Conservation (phyloP, 2,888 invertebrate species). For the Scaptomyza cyrtandrae region DNA sequence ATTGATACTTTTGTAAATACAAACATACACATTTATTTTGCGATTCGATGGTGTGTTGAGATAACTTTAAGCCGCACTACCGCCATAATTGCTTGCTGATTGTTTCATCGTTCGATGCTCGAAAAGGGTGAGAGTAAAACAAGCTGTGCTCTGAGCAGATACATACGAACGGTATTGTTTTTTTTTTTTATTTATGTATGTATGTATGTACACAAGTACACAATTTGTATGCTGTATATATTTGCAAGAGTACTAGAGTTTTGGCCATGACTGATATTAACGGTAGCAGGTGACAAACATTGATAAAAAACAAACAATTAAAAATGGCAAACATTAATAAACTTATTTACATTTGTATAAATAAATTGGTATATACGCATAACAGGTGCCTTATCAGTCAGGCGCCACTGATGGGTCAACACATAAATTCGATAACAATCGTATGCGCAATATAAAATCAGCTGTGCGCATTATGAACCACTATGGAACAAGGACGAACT, state of each 20-base stretch:
- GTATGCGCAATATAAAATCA: constrained; percentile 26
- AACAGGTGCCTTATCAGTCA: constrained; percentile 25
- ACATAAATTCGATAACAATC: constrained; percentile 45
- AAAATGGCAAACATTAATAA: constrained; percentile 13
- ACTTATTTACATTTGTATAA: constrained; percentile 25
- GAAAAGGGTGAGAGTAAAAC: constrained; percentile 9
- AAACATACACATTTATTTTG: constrained; percentile 7
- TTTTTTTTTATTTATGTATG: not conserved
- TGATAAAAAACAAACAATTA: constrained; percentile 33
- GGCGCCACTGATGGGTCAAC: constrained; percentile 16
- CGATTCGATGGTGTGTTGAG: constrained; percentile 25
- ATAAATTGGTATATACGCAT: constrained; percentile 18
- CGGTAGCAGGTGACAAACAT: constrained; percentile 27
- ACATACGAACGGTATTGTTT: too few relatives aligned
- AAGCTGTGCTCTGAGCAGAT: constrained; percentile 23
- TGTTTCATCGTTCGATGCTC: constrained; percentile 32
- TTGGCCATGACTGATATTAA: constrained; percentile 60
- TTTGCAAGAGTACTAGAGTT: constrained; percentile 31
- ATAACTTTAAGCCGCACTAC: constrained; percentile 38
- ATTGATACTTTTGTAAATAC: constrained; percentile 2
- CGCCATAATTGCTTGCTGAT: constrained; percentile 41
- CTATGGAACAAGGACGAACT: constrained; percentile 33
- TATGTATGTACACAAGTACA: not conserved
- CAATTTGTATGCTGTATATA: not conserved
- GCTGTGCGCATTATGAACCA: constrained; percentile 41